These are phyloP conservation scores for Geodia barretti DNA, from an alignment of 37 sponge, comb jelly and placozoan species.

Conservation along the genomic window DNA sequence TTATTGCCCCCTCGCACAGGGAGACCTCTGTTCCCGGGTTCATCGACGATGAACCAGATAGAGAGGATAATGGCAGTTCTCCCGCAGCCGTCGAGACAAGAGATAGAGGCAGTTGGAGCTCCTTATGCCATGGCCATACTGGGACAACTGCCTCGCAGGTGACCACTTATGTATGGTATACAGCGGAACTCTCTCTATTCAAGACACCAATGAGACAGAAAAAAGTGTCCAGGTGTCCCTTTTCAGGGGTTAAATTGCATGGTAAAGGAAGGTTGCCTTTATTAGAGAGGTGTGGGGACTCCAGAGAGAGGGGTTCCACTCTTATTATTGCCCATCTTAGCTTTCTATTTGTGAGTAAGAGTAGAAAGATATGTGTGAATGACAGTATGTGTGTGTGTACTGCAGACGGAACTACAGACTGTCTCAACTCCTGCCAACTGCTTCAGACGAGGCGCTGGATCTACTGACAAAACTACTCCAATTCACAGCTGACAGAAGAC, in stretches of 20 bases:
- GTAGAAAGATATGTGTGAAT: background rate
- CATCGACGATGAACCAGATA: constrained; percentile 93
- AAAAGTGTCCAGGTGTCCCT: too few relatives aligned
- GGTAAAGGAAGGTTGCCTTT: too few relatives aligned
- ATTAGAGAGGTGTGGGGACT: too few relatives aligned
- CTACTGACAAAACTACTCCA: constrained; percentile 73
- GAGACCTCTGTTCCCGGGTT: constrained; percentile 87
- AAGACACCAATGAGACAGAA: too few relatives aligned
- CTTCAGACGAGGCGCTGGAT: constrained; percentile 63
- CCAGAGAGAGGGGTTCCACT: too few relatives aligned
- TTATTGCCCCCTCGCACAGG: constrained; percentile 39
- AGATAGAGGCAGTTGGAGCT: constrained; percentile 72
- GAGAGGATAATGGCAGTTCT: constrained; percentile 79
- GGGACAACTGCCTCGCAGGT: constrained; percentile 62
- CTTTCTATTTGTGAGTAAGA: too few relatives aligned
- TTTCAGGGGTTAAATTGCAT: too few relatives aligned
- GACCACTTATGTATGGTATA: background rate
- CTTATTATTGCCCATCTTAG: too few relatives aligned
- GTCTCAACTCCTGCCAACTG: constrained; percentile 39
- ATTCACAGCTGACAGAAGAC: constrained; percentile 85
- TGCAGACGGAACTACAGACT: constrained; percentile 45
- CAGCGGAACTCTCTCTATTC: too few relatives aligned
- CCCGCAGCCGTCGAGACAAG: constrained; percentile 69
- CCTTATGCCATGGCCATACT: constrained; percentile 80
- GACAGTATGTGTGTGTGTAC: background rate